These are phyloP conservation scores for Hippocampus zosterae DNA, from an alignment of 2,113 vertebrate genomes.

Conservation along the genomic window DNA sequence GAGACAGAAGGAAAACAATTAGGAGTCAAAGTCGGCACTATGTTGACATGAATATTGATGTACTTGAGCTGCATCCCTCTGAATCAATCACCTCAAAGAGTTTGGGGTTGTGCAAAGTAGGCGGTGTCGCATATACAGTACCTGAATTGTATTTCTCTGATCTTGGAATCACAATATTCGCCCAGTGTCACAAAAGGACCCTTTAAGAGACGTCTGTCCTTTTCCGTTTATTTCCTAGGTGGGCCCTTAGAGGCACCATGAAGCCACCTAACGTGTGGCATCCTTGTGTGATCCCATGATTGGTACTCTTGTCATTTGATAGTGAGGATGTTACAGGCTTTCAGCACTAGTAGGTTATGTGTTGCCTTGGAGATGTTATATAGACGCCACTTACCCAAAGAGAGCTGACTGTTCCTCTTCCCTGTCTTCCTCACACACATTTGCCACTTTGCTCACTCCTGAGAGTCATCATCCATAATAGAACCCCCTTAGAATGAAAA, in stretches of 20 bases:
- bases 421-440: background rate
- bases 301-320: background rate
- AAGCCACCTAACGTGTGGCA: background rate
- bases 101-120: too few species aligned
- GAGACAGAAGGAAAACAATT: too few species aligned
- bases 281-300: too few species aligned
- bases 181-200: too few species aligned
- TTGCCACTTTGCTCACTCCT: background rate
- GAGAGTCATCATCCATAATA: slow-evolving; percentile 1
- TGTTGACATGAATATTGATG: background rate
- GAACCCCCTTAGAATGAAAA: background rate
- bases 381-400: background rate
- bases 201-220: background rate
- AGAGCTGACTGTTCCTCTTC: background rate
- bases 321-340: background rate
- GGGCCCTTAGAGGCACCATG: too few species aligned
- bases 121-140: too few species aligned
- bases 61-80: background rate
- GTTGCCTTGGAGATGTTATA: background rate
- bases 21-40: too few species aligned
- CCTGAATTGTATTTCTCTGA: too few species aligned
- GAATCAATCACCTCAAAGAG: background rate
- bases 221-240: background rate
- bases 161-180: too few species aligned
- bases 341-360: background rate